phyloP scores from a whole-genome alignment of 2,888 invertebrate genomes.

The Xylocampa areola region DNA sequence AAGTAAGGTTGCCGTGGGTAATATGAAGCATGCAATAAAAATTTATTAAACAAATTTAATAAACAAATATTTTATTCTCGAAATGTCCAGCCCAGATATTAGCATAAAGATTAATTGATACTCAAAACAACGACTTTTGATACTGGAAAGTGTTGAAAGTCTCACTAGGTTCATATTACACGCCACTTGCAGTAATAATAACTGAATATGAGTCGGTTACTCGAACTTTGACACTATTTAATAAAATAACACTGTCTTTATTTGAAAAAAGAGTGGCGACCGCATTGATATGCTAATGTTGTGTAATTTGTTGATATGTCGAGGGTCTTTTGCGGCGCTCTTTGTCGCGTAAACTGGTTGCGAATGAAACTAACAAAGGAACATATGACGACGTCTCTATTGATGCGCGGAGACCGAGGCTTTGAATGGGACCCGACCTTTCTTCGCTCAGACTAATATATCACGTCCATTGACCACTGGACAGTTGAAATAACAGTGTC shows the following conservation, averaged over 20 bases:
- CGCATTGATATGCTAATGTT: constrained; percentile 85
- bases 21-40: too few relatives aligned
- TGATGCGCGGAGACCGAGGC: constrained; percentile 71
- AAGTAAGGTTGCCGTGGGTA: too few relatives aligned
- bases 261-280: constrained; percentile 70
- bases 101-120: not conserved
- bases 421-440: constrained; percentile 70
- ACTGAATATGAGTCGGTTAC: constrained; percentile 65
- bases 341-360: constrained; percentile 83
- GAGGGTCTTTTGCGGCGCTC: constrained; percentile 88
- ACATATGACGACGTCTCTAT: constrained; percentile 86
- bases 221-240: constrained; percentile 80
- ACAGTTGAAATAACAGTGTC: constrained; percentile 83
- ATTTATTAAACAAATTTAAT: constrained; percentile 4
- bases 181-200: constrained; percentile 64
- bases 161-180: constrained; percentile 56
- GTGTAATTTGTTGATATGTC: constrained; percentile 89
- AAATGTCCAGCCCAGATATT: constrained; percentile 1
- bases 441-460: constrained; percentile 78
- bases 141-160: constrained; percentile 36
- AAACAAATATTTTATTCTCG: too few relatives aligned
- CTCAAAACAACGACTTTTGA: constrained; percentile 21
- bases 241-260: constrained; percentile 82
- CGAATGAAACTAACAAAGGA: constrained; percentile 74
- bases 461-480: constrained; percentile 72